phyloP scores from a whole-genome alignment of 2,797 vertebrate genomes.

The Poeciliopsis presidionis region DNA sequence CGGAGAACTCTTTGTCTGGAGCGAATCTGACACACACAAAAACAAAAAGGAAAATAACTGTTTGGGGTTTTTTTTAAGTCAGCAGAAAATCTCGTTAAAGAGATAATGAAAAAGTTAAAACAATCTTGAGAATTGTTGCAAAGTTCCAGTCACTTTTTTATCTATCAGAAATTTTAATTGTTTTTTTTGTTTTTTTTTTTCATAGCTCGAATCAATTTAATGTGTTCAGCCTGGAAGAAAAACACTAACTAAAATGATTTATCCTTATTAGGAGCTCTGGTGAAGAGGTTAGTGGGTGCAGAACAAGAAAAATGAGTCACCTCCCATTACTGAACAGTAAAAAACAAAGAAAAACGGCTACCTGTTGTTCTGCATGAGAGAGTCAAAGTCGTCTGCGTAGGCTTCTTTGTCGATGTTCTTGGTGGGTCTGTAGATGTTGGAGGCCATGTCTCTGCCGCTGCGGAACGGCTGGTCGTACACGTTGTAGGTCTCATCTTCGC shows the following conservation, averaged over 20 bases:
- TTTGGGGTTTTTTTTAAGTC: too few relatives aligned
- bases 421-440: slow-evolving; percentile 94
- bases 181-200: not conserved
- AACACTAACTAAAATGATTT: not conserved
- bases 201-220: not conserved
- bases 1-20: slow-evolving; percentile 94
- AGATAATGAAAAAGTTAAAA: not conserved
- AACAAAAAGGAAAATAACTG: not conserved
- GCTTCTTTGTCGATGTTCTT: slow-evolving; percentile 92
- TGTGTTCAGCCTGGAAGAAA: not conserved
- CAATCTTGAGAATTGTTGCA: not conserved
- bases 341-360: slow-evolving; percentile 38
- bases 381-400: slow-evolving; percentile 91
- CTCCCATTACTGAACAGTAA: not conserved
- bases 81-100: not conserved
- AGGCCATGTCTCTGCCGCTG: slow-evolving; percentile 91
- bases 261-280: not conserved
- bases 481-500: slow-evolving; percentile 94
- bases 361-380: slow-evolving; percentile 91
- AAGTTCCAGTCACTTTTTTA: not conserved
- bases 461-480: slow-evolving; percentile 96
- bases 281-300: not conserved
- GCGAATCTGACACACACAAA: slow-evolving; percentile 78
- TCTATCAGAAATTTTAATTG: not conserved
- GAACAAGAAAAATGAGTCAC: not conserved